These are phyloP conservation scores for Rugalucina vietnamica DNA, from an alignment of 2,888 invertebrate genomes.

Conservation along the genomic window DNA sequence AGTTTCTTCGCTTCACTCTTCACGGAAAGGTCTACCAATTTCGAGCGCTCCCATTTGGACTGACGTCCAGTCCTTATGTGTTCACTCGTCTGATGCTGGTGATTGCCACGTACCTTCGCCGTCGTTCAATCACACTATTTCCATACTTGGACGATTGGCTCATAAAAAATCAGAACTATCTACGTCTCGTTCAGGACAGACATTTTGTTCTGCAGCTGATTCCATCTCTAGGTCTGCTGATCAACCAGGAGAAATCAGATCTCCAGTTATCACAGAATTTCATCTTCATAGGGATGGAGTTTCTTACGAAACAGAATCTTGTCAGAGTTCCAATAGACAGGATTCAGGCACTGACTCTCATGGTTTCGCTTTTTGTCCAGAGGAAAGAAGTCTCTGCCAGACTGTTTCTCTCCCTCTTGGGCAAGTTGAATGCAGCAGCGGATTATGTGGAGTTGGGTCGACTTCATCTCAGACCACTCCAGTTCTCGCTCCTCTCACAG, in stretches of 20 bases:
- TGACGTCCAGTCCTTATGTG: background rate
- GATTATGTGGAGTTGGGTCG: conserved; percentile 22
- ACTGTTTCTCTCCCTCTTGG: conserved; percentile 18
- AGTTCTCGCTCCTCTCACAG: conserved; percentile 11
- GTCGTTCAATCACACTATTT: background rate
- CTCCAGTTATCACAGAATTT: conserved; percentile 35
- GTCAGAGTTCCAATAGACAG: background rate
- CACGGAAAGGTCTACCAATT: background rate
- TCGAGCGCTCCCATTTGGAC: background rate
- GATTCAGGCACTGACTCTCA: background rate
- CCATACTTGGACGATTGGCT: conserved; percentile 9
- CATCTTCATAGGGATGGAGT: conserved; percentile 21
- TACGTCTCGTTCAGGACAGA: background rate
- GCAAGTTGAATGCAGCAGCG: conserved; percentile 14
- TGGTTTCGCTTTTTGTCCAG: background rate
- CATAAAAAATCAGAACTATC: background rate
- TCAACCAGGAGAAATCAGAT: conserved; percentile 30
- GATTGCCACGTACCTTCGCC: background rate
- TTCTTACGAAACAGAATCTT: background rate
- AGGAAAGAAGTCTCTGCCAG: conserved; percentile 4
- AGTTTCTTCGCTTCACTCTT: no score
- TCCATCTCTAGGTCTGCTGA: background rate
- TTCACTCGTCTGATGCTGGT: background rate
- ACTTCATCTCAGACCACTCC: conserved; percentile 32
- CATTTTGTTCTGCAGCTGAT: background rate